Evolutionary conservation across 2,113 vertebrate species (phyloP).

Genomic region (Psettodes erumei): DNA sequence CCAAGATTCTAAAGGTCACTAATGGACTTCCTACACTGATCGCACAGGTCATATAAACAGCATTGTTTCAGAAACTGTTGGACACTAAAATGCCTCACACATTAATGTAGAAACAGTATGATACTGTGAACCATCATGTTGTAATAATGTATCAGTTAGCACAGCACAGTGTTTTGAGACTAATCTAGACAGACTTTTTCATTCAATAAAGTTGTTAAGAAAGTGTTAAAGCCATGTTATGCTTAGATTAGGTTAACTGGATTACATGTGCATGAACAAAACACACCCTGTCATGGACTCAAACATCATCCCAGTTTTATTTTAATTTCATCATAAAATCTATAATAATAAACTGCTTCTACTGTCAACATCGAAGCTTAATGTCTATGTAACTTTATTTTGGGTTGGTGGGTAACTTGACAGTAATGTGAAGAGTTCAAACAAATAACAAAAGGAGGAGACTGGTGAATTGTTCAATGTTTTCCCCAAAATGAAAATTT

Average conservation of each 20-base stretch:
- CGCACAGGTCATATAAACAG: slow-evolving; percentile 47
- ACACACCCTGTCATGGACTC: too few relatives aligned
- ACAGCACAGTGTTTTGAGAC: not conserved
- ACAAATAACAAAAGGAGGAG: not conserved
- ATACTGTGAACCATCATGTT: not conserved
- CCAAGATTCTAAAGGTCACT: slow-evolving; percentile 45
- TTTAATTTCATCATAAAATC: too few relatives aligned
- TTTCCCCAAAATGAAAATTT: not conserved
- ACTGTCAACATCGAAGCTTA: not conserved
- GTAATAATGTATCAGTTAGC: not conserved
- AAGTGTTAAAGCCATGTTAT: not conserved
- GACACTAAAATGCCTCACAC: not conserved
- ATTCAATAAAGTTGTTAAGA: too few relatives aligned
- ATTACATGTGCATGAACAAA: too few relatives aligned
- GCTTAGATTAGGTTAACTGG: too few relatives aligned
- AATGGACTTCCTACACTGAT: slow-evolving; percentile 55
- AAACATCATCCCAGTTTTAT: too few relatives aligned
- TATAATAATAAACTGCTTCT: too few relatives aligned
- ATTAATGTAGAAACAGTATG: not conserved
- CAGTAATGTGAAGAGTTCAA: not conserved
- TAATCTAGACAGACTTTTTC: not conserved
- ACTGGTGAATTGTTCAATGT: not conserved
- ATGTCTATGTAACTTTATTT: not conserved
- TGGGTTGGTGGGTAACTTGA: not conserved
- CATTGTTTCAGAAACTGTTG: not conserved